Evolutionary conservation across 2,888 invertebrate species (phyloP), one percentile per base, ranked within the genome.

Genomic region (Cyclophora albipunctata): DNA sequence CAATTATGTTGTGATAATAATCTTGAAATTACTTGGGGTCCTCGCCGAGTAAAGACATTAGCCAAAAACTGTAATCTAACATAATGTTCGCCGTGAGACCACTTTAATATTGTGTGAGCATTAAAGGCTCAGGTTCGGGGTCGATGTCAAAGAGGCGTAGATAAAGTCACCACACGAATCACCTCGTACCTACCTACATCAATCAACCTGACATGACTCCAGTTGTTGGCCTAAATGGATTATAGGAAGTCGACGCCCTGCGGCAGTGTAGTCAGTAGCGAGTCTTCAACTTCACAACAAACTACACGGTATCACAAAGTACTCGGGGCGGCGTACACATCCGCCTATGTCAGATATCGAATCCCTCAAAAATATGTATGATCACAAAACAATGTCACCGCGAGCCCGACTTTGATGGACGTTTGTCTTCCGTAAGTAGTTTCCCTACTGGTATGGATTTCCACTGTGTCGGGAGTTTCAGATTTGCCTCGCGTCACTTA

Each of bases 211-310:
- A 86, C 87, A 81, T 80, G 82, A 83, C 81, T 84, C 71, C 78
- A 81, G 84, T 82, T 82, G 84, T 83, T 84, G 81, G 78, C 78
- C 80, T 78, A 81, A 87, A 87, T 86, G 84, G 87, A 86, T 87
- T 87, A 86, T 84, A 81, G 83, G 78, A 81, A 84, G 82, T 76
- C 74, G 67, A 66, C 69, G 72, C 78, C 80, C 71, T 73, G 53
- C 47, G 54, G 57, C 57, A 54, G 51, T 51, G 54, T 54, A 53
- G 53, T 49, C 59, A 62, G 60, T 57, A 48, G 51, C 47, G 37
- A 49, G 56, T 57, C 58, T 56, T 54, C 33, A 42, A 52, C 50
- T 51, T 49, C 49, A 55, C 43, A 48, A 43, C 48, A 47, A 45
- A 50, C 51, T 54, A 50, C 48, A 52, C 20, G 20, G 20, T 20